A percentile compares a stretch with the other conserved stretches of the same genome.
Conservation (phyloP, 2,113 vertebrate genomes). For the Laterallus jamaicensis region DNA sequence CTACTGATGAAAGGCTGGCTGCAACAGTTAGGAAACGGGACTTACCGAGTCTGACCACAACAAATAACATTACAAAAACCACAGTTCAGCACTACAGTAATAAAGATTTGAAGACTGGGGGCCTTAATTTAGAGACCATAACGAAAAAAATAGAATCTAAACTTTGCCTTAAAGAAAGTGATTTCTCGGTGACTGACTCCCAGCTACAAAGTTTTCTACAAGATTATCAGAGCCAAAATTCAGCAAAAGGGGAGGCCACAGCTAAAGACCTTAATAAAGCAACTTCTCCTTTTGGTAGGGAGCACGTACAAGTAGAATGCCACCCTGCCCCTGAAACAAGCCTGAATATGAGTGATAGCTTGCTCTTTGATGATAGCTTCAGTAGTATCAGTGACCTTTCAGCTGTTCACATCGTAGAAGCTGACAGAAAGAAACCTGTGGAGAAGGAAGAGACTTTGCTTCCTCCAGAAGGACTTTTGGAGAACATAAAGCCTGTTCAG, state of each 20-base stretch:
- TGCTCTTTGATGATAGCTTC: constrained; percentile 93
- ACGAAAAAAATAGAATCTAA: constrained; percentile 1
- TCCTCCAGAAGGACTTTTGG: constrained; percentile 22
- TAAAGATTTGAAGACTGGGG: not conserved
- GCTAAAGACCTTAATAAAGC: not conserved
- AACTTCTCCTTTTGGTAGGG: not conserved
- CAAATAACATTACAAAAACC: not conserved
- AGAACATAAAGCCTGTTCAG: not conserved
- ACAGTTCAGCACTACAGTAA: not conserved
- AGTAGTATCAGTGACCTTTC: constrained; percentile 70
- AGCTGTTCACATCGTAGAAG: constrained; percentile 52
- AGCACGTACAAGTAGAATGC: constrained; percentile 21
- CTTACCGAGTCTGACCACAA: not conserved
- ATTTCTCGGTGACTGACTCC: constrained; percentile 88
- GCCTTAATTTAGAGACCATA: not conserved
- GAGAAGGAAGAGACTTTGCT: not conserved
- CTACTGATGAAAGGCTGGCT: not conserved
- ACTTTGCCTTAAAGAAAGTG: constrained; percentile 62
- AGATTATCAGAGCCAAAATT: constrained; percentile 81
- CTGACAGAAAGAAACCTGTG: constrained; percentile 29
- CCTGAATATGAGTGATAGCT: constrained; percentile 86
- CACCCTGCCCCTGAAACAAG: constrained; percentile 69
- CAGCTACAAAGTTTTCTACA: constrained; percentile 88
- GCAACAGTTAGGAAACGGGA: not conserved
- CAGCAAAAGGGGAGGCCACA: constrained; percentile 8